Conservation (phyloP, 2,113 vertebrate genomes). For the Actenoides lindsayi region DNA sequence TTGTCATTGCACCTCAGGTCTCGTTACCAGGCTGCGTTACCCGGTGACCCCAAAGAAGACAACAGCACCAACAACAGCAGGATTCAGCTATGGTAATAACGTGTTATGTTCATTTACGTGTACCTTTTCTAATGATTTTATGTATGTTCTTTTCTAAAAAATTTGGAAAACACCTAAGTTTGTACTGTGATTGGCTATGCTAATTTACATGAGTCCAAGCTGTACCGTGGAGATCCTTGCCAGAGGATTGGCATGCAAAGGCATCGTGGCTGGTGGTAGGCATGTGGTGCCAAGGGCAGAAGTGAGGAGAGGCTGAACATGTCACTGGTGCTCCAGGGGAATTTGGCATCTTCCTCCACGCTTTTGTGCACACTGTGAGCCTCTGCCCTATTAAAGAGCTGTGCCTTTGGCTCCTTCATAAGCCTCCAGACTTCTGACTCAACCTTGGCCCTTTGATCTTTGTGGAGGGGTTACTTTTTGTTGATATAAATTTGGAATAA, state of each 20-base stretch:
- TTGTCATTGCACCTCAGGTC: slow-evolving; percentile 76
- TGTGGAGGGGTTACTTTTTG: neutral
- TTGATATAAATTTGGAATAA: neutral
- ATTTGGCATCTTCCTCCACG: neutral
- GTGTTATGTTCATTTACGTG: neutral
- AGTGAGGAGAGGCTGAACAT: neutral
- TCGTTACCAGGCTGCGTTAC: slow-evolving; percentile 89
- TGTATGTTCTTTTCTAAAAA: neutral
- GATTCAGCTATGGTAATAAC: slow-evolving; percentile 93
- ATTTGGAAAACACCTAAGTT: neutral
- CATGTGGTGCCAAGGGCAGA: neutral
- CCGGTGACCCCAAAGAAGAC: slow-evolving; percentile 83
- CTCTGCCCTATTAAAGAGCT: neutral
- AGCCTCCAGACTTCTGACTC: neutral
- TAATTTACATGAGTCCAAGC: rapidly evolving
- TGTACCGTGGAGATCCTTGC: neutral
- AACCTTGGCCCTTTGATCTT: neutral
- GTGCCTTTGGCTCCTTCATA: neutral
- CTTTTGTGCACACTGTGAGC: neutral
- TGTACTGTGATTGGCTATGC: neutral
- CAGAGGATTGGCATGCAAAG: neutral
- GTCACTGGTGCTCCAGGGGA: neutral
- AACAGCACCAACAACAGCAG: slow-evolving; percentile 87
- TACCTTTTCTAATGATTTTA: neutral
- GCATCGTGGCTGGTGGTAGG: neutral